Percentiles rank a stretch among this genome's conserved stretches.
Conservation (phyloP, 2,888 invertebrate genomes). For the Archips crataeganus region DNA sequence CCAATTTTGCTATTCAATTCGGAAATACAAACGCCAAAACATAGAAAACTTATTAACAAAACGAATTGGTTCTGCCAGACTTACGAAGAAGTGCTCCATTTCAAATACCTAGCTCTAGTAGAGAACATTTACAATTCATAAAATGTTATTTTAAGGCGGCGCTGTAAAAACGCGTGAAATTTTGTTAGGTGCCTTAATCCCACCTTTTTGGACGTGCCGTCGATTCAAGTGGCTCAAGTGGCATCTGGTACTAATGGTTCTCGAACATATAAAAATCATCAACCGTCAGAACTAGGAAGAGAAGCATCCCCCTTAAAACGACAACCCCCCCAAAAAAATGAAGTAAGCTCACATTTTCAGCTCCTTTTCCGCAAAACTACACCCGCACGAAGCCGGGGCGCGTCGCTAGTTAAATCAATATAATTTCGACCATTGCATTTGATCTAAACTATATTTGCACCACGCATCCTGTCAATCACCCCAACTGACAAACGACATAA, state of each 20-base stretch:
- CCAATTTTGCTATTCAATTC: neutral
- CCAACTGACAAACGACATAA: no score
- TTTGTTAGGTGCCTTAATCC: constrained; percentile 40
- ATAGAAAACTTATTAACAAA: neutral
- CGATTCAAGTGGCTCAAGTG: constrained; percentile 18
- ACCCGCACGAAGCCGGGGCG: no score
- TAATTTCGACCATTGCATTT: no score
- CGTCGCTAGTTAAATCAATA: no score
- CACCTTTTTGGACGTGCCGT: constrained; percentile 34
- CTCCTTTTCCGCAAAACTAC: no score
- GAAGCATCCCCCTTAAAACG: no score
- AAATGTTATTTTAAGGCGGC: constrained; percentile 26
- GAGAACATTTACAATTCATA: constrained; percentile 12
- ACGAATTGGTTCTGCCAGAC: neutral
- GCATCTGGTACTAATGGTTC: constrained; percentile 20
- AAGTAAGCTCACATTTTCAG: no score
- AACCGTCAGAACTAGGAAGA: no score
- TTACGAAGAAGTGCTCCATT: constrained; percentile 4
- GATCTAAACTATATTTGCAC: no score
- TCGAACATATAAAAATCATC: neutral
- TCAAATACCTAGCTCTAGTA: constrained; percentile 14
- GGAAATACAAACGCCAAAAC: neutral
- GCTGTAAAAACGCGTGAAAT: constrained; percentile 38
- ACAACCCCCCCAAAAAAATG: no score
- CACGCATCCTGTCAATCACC: no score